Evolutionary conservation across 1,140 invertebrate genomes (phyloP).

Genomic region (Halyomorpha halys): DNA sequence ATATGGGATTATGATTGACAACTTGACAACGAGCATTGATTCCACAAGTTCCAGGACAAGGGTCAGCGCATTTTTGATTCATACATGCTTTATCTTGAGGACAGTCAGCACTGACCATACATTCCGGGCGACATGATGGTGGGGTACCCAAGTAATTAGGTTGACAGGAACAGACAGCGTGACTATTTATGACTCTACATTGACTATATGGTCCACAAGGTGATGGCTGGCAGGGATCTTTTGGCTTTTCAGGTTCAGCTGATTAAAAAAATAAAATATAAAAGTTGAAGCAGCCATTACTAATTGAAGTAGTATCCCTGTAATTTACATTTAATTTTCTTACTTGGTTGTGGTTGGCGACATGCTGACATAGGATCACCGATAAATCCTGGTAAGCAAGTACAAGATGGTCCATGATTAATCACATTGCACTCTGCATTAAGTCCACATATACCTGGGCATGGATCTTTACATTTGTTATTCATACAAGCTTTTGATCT

Average conservation of each 20-base stretch:
- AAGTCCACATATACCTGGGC: conserved; percentile 57
- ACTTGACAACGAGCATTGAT: conserved; percentile 38
- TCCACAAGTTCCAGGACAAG: conserved; percentile 41
- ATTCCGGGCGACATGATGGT: conserved; percentile 39
- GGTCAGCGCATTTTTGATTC: conserved; percentile 38
- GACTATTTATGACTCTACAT: conserved; percentile 38
- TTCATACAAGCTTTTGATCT: conserved; percentile 56
- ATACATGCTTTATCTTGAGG: conserved; percentile 37
- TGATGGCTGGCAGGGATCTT: conserved; percentile 35
- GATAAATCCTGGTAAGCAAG: conserved; percentile 48
- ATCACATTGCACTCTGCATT: conserved; percentile 59
- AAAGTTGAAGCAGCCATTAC: background rate
- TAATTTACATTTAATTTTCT: conserved; percentile 18
- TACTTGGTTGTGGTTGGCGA: conserved; percentile 33
- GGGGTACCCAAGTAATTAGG: conserved; percentile 39
- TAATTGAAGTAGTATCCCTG: background rate
- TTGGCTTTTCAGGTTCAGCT: conserved; percentile 28
- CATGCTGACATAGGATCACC: conserved; percentile 56
- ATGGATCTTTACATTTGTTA: conserved; percentile 65
- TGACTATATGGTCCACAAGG: conserved; percentile 41
- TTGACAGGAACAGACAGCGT: conserved; percentile 42
- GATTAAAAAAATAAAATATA: conserved; percentile 16
- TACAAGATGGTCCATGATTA: conserved; percentile 56
- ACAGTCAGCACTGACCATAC: conserved; percentile 38
- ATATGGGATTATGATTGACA: conserved; percentile 40